These are phyloP conservation scores for Recurvirostra avosetta DNA, from an alignment of 2,113 vertebrate genomes.

Conservation along the genomic window DNA sequence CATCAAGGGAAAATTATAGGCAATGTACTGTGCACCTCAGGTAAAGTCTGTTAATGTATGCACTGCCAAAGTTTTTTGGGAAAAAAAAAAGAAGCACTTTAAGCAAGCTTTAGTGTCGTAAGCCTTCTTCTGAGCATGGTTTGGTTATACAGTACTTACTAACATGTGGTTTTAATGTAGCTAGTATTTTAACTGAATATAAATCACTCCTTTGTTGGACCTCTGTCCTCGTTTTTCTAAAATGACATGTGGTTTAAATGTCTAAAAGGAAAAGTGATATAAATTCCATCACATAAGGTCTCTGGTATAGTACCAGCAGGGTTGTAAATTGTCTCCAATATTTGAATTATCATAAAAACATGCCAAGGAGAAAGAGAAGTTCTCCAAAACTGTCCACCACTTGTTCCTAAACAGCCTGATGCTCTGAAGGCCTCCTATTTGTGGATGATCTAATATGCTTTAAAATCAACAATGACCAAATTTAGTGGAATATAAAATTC, in stretches of 20 bases:
- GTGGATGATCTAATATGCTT: neutral
- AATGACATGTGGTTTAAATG: conserved; percentile 63
- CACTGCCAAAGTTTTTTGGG: neutral
- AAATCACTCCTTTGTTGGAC: conserved; percentile 58
- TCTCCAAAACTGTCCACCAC: neutral
- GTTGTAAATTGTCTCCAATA: conserved; percentile 17
- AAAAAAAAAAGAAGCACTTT: neutral
- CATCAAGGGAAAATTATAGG: neutral
- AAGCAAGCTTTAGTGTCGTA: neutral
- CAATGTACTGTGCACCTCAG: neutral
- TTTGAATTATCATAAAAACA: neutral
- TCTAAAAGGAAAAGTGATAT: conserved; percentile 62
- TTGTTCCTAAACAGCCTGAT: neutral
- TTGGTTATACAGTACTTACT: conserved; percentile 43
- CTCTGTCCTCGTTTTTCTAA: conserved; percentile 47
- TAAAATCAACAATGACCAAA: neutral
- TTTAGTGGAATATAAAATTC: neutral
- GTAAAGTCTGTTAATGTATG: neutral
- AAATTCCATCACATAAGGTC: conserved; percentile 29
- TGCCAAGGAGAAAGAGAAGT: neutral
- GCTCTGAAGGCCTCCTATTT: neutral
- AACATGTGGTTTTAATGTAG: conserved; percentile 68
- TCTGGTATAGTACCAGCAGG: neutral
- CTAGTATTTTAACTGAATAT: conserved; percentile 64
- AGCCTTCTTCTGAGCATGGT: neutral